Base-by-base conservation (phyloP, 2,888 invertebrate species). In the Atethmia centrago region DNA sequence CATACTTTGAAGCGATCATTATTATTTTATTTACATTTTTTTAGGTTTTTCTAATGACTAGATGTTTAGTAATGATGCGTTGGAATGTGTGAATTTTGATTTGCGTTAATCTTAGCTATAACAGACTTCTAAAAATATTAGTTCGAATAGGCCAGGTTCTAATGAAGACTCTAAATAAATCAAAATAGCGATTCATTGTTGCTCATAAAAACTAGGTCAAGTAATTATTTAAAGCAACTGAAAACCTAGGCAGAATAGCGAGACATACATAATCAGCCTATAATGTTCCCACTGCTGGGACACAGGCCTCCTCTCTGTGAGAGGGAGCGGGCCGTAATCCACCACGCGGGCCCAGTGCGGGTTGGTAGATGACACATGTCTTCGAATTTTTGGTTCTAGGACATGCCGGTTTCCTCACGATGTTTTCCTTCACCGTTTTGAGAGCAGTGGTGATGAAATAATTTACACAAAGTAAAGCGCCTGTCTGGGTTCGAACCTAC, bases 161-260 rank as follows among this genome's bases (percentile, higher is more conserved):
- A n/a, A n/a, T 12, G 16, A 28, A 74, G 19, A 14, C 12, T 14
- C 1, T 28, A 71, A 42, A 31, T n/a, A 40, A 62, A 62, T 19
- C 47, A 16, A 47, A 76, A 9, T 28, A n/a, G 10, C 31, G 28
- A 25, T 47, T 16, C 14, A 10, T 42, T 21, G 21, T 25, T 36
- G 7, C 10, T 28, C 21, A 12, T 47, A 58, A 25, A 21, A 76
- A 31, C 47, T 72, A 61, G 73, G 73, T 25, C 61, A 49, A 36
- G 19, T 61, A 31, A 61, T 79, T 53, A 71, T 61, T 79, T 61
- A 25, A 80, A 74, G 19, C 40, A 25, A 28, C 36, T 25, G 21
- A 59, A 58, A 77, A 25, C 36, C 36, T 40, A 55, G 31, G 10
- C 25, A 21, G 19, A n/a, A 49, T 12, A 47, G 31, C n/a, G 12